These are phyloP conservation scores for Pachypsylla venusta DNA, from an alignment of 1,140 invertebrate genomes.

Conservation along the genomic window DNA sequence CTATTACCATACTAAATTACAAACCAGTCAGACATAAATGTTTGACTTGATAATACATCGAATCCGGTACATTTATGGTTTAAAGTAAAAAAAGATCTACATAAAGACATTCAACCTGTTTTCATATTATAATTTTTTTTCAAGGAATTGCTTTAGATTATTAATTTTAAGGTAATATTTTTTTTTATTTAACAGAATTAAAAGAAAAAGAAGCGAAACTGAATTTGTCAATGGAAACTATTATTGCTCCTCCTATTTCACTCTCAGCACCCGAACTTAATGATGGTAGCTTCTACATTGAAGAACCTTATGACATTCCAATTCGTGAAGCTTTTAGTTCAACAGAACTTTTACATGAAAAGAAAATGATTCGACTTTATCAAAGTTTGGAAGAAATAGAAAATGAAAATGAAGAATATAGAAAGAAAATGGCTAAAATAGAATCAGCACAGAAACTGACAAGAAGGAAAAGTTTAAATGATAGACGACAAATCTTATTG, in stretches of 20 bases:
- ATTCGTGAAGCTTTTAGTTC: slow-evolving; percentile 60
- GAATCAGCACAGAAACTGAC: neutral
- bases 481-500: neutral
- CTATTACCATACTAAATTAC: no score
- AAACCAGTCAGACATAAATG: no score
- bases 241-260: slow-evolving; percentile 56
- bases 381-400: slow-evolving; percentile 55
- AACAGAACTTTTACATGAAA: slow-evolving; percentile 60
- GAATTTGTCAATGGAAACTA: neutral
- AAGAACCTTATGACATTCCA: slow-evolving; percentile 30
- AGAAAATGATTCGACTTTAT: slow-evolving; percentile 60
- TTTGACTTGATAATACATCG: no score
- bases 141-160: no score
- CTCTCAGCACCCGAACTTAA: slow-evolving; percentile 60
- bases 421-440: neutral
- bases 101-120: no score
- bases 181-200: slow-evolving; percentile 7
- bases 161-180: neutral
- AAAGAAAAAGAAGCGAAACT: slow-evolving; percentile 5
- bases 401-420: slow-evolving; percentile 32
- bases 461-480: neutral
- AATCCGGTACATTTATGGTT: no score
- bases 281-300: slow-evolving; percentile 24
- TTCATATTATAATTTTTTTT: no score
- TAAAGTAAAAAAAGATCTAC: no score